These are phyloP conservation scores for Anas platyrhynchos DNA, from an alignment of 2,113 vertebrate genomes.

Conservation along the genomic window DNA sequence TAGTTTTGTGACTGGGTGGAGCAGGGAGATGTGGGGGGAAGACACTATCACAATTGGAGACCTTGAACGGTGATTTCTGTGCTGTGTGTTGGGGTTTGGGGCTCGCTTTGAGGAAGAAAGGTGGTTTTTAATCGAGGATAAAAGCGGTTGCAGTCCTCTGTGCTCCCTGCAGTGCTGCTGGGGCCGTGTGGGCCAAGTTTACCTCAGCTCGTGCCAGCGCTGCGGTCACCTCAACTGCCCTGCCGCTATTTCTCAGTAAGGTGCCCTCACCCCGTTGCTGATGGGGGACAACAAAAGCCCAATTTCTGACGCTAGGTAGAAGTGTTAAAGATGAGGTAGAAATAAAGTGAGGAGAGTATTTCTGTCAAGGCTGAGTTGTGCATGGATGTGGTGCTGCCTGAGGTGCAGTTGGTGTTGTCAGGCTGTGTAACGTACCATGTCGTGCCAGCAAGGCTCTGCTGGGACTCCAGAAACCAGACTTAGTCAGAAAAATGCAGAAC, in stretches of 20 bases:
- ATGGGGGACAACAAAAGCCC: too few species aligned
- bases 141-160: neutral
- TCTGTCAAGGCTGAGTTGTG: neutral
- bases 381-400: neutral
- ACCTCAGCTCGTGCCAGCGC: neutral
- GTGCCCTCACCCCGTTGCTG: neutral
- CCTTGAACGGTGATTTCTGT: neutral
- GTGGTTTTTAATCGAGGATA: neutral
- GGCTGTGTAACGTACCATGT: neutral
- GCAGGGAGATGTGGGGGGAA: neutral
- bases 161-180: rapidly evolving
- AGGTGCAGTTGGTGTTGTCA: neutral
- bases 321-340: neutral
- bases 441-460: neutral
- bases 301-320: neutral
- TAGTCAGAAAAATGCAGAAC: neutral
- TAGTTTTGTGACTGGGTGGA: neutral
- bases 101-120: neutral
- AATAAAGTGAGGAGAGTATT: too few species aligned
- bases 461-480: neutral
- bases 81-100: neutral
- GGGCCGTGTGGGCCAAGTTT: neutral
- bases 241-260: neutral
- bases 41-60: neutral
- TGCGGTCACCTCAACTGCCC: neutral